A percentile compares a stretch with the other conserved stretches of the same genome.
These are phyloP conservation scores for Poecilia wingei DNA, from an alignment of 2,797 vertebrate genomes.

Conservation along the genomic window DNA sequence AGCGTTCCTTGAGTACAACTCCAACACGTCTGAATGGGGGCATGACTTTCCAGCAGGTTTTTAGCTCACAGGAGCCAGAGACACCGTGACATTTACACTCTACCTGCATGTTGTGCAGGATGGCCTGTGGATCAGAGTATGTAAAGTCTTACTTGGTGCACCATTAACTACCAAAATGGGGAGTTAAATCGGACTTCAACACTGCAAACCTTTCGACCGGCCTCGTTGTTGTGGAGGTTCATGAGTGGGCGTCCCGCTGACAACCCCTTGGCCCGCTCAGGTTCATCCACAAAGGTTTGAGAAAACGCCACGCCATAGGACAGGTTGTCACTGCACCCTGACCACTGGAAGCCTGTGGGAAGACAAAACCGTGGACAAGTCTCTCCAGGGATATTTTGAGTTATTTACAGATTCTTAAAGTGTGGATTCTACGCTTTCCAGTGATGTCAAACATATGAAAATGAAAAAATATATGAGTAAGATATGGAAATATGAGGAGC, in stretches of 20 bases:
- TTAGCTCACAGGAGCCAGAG: constrained; percentile 82
- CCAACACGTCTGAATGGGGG: constrained; percentile 81
- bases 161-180: background rate
- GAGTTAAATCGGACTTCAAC: background rate
- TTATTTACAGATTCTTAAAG: no score
- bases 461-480: no score
- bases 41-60: constrained; percentile 86
- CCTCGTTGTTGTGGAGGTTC: constrained; percentile 85
- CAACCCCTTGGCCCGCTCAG: constrained; percentile 76
- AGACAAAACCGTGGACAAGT: background rate
- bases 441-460: no score
- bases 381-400: no score
- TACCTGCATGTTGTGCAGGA: constrained; percentile 85
- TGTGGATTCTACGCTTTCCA: no score
- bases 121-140: constrained; percentile 69
- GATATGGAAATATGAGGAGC: no score
- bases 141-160: background rate
- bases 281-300: constrained; percentile 84
- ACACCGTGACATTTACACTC: constrained; percentile 84
- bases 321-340: constrained; percentile 85
- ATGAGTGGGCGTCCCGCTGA: constrained; percentile 79
- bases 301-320: constrained; percentile 84
- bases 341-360: constrained; percentile 85
- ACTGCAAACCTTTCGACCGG: constrained; percentile 78
- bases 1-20: constrained; percentile 81